Base-by-base conservation (phyloP, 2,888 invertebrate genomes). In the Pyralis farinalis region DNA sequence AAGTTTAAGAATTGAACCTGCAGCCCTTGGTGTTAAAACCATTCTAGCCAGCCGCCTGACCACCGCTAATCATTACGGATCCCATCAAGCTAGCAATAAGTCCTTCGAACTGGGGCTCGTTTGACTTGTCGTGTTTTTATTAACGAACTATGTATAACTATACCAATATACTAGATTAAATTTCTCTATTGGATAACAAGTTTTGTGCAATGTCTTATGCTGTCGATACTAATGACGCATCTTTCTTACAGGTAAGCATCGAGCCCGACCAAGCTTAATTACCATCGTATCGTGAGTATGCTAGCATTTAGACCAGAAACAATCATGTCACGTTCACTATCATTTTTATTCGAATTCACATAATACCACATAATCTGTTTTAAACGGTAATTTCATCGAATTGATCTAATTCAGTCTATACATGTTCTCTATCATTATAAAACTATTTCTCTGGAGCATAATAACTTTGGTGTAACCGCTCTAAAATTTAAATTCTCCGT, bases 211-310 rank as follows among this genome's bases (percentile, higher is more conserved):
- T 36, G 7, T 8, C 35, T 37, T 29, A n/a, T 30, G 21, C 20
- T 37, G 12, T 30, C 37, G 29, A 37, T 37, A 37, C 30, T 32
- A 43, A 37, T 37, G 39, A 36, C 34, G 36, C 36, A 37, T 48
- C 49, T 56, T 61, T 49, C 55, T 75, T 73, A 37, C 73, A 77
- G 74, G 79, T 78, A 77, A 71, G 64, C 53, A 42, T 37, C 31
- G 21, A 29, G 22, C 30, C 34, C 20, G 21, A 22, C 28, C 27
- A 30, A 20, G 29, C n/a, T 37, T 37, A 34, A 31, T 32, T 20
- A 25, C 8, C 39, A 20, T 39, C 39, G 28, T 8, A 20, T 10
- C 33, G 39, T 39, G 27, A 39, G 39, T 39, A 39, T 28, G 16
- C 28, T 7, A 8, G 21, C 22, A 28, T 30, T 32, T 39, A 32